These are phyloP conservation scores for Carpatolechia fugitivella DNA, from an alignment of 2,888 invertebrate genomes.

Conservation along the genomic window DNA sequence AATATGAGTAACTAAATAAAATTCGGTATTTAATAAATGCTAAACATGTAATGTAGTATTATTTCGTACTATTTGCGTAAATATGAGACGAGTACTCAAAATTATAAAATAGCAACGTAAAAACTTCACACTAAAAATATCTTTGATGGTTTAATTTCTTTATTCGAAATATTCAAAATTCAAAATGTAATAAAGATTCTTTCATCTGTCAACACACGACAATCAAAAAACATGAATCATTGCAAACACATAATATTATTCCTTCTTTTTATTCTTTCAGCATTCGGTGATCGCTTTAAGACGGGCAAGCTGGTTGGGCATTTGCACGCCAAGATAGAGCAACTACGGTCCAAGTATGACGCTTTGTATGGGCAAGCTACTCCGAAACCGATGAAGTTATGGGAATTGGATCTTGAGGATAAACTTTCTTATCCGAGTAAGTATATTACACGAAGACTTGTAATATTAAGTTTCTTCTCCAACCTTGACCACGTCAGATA, in stretches of 20 bases:
- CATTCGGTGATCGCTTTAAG: not conserved
- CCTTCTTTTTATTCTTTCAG: not conserved
- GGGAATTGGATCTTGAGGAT: conserved; percentile 15
- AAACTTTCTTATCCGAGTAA: conserved; percentile 24
- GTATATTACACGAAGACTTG: too few species aligned
- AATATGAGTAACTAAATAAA: too few species aligned
- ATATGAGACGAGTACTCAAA: too few species aligned
- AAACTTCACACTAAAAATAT: too few species aligned
- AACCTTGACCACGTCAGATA: too few species aligned
- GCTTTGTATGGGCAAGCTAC: conserved; percentile 6
- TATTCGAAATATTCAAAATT: conserved; percentile 1
- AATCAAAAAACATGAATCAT: not conserved
- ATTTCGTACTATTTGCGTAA: too few species aligned
- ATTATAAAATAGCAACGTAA: too few species aligned
- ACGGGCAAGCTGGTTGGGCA: not conserved
- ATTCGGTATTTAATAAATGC: too few species aligned
- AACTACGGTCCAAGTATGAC: not conserved
- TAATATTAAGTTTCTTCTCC: too few species aligned
- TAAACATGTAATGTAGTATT: too few species aligned
- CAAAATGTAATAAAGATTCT: conserved; percentile 2
- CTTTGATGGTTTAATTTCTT: too few species aligned
- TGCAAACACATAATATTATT: not conserved
- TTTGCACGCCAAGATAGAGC: not conserved
- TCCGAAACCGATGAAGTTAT: not conserved
- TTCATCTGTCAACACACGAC: not conserved